A percentile compares a stretch with the other conserved stretches of the same genome.
These are phyloP conservation scores for Tortrix viridana DNA, from an alignment of 2,888 invertebrate genomes.

Conservation along the genomic window DNA sequence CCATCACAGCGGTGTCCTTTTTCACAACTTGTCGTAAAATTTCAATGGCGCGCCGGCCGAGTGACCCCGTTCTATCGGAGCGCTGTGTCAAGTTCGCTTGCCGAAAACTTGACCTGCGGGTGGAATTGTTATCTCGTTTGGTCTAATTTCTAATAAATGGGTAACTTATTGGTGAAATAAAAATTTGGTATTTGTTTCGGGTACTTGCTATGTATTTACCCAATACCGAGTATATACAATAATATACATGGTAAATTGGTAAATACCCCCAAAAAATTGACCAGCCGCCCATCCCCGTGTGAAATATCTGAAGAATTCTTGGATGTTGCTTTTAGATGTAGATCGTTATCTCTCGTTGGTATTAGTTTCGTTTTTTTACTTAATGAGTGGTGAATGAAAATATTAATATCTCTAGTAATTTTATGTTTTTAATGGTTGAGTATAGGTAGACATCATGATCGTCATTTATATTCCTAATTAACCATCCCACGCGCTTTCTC, in stretches of 20 bases:
- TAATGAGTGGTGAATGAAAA: neutral
- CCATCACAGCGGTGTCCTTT: slow-evolving; percentile 35
- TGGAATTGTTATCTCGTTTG: slow-evolving; percentile 4
- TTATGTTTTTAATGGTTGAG: neutral
- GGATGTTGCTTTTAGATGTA: no score
- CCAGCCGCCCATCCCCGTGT: no score
- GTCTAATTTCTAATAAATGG: neutral
- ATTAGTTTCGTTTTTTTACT: neutral
- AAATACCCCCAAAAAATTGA: no score
- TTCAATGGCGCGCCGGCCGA: slow-evolving; percentile 38
- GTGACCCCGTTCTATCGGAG: slow-evolving; percentile 23
- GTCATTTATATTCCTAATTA: slow-evolving; percentile 14
- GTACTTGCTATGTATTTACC: no score
- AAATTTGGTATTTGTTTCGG: no score
- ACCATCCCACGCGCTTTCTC: slow-evolving; percentile 34
- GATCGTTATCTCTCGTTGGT: no score
- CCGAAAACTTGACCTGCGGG: slow-evolving; percentile 47
- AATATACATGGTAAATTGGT: no score
- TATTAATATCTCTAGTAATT: neutral
- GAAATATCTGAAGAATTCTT: no score
- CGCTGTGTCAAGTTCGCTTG: slow-evolving; percentile 62
- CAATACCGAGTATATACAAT: no score
- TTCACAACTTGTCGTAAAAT: slow-evolving; percentile 48
- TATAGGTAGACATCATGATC: neutral
- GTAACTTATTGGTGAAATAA: no score